These are phyloP conservation scores for Drosophila seguyi DNA, from an alignment of 1,140 invertebrate species.

Conservation along the genomic window DNA sequence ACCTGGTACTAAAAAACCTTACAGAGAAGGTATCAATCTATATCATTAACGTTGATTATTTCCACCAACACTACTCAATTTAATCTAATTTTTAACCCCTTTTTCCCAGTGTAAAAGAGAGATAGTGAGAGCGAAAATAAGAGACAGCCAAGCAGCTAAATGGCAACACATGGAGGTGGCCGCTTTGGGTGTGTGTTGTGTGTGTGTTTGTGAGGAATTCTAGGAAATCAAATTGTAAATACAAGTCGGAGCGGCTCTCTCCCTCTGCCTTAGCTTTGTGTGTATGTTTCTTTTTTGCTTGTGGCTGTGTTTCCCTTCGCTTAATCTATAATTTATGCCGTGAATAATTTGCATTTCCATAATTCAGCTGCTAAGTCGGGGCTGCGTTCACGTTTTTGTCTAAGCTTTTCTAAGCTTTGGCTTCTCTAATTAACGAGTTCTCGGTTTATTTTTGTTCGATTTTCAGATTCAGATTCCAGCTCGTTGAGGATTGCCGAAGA, in stretches of 20 bases:
- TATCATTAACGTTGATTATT: background rate
- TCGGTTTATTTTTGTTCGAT: constrained; percentile 23
- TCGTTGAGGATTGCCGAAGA: constrained; percentile 29
- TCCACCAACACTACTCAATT: background rate
- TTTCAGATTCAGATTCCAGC: constrained; percentile 31
- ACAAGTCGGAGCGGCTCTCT: constrained; percentile 47
- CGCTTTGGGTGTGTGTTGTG: constrained; percentile 19
- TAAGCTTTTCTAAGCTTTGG: constrained; percentile 48
- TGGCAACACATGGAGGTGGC: constrained; percentile 38
- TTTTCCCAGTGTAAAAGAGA: constrained; percentile 12
- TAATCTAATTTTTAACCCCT: background rate
- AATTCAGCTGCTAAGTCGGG: constrained; percentile 35
- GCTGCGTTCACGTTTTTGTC: constrained; percentile 46
- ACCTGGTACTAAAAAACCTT: too few species aligned
- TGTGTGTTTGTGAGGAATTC: constrained; percentile 51
- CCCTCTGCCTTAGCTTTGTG: constrained; percentile 25
- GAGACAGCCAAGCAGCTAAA: constrained; percentile 27
- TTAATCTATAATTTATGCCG: constrained; percentile 74
- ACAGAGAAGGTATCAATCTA: background rate
- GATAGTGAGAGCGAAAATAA: constrained; percentile 20
- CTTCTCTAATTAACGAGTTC: constrained; percentile 65
- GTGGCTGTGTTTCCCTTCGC: constrained; percentile 40
- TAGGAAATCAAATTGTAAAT: constrained; percentile 73
- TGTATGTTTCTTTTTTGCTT: constrained; percentile 14
- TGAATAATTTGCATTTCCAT: constrained; percentile 49